Conservation (phyloP, 2,797 vertebrate species). For the Neosalanx taihuensis region DNA sequence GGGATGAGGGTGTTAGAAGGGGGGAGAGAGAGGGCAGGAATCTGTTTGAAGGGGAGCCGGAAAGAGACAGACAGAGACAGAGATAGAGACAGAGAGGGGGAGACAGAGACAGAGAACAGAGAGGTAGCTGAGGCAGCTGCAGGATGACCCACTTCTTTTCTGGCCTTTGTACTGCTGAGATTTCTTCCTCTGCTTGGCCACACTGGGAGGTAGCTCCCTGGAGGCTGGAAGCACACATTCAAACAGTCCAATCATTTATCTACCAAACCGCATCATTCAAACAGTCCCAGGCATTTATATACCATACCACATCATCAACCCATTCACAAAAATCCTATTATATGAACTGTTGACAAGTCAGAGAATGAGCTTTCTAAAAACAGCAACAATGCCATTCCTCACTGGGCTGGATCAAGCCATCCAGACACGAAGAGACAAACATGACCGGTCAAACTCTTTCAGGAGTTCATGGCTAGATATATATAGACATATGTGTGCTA, state of each 20-base stretch:
- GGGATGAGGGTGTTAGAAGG: neutral
- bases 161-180: constrained; percentile 91
- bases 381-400: too few relatives aligned
- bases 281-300: too few relatives aligned
- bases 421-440: neutral
- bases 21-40: neutral
- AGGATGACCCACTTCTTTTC: constrained; percentile 84
- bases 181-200: constrained; percentile 87
- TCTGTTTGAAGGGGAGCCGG: too few relatives aligned
- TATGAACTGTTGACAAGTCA: neutral
- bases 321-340: neutral
- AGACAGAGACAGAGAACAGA: too few relatives aligned
- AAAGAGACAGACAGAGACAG: too few relatives aligned
- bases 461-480: neutral
- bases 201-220: constrained; percentile 82
- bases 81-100: too few relatives aligned
- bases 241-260: neutral
- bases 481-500: constrained; percentile 1
- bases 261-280: neutral
- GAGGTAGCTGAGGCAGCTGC: neutral
- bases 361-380: too few relatives aligned
- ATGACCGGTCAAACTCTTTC: neutral
- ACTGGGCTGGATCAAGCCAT: too few relatives aligned
- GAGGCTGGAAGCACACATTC: constrained; percentile 66
- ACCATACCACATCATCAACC: neutral